A percentile compares a stretch with the other conserved stretches of the same genome.
These are phyloP conservation scores for Mustelus asterias DNA, from an alignment of 2,113 vertebrate species.

Conservation along the genomic window DNA sequence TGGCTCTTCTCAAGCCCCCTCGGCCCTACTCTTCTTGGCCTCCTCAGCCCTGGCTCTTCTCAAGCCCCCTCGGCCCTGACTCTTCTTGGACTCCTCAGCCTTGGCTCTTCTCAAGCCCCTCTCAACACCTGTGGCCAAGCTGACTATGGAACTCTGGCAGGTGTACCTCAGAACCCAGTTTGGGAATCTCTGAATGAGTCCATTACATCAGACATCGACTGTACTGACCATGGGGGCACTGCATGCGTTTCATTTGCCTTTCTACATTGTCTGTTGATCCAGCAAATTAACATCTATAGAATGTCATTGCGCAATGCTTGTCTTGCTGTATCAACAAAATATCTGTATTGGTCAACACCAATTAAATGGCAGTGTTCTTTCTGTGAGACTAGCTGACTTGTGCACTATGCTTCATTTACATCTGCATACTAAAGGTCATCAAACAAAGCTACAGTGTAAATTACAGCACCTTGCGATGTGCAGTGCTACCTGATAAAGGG, in stretches of 20 bases:
- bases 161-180: too few species aligned
- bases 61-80: too few species aligned
- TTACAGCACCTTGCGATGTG: neutral
- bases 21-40: too few species aligned
- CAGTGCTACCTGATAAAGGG: conserved; percentile 4
- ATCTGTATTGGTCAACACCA: neutral
- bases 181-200: too few species aligned
- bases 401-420: conserved; percentile 13
- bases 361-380: neutral
- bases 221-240: neutral
- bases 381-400: neutral
- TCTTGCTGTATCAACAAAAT: conserved; percentile 7
- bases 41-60: too few species aligned
- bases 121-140: too few species aligned
- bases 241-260: neutral
- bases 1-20: too few species aligned
- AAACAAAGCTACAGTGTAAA: neutral
- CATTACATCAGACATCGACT: neutral
- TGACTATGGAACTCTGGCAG: too few species aligned
- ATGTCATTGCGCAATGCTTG: neutral
- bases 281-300: neutral
- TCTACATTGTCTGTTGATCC: neutral
- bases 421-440: conserved; percentile 32
- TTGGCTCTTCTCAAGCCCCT: too few species aligned
- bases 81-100: too few species aligned